Evolutionary conservation across 1,140 invertebrate genomes (phyloP).

Genomic region (Leptonema lineaticorne): DNA sequence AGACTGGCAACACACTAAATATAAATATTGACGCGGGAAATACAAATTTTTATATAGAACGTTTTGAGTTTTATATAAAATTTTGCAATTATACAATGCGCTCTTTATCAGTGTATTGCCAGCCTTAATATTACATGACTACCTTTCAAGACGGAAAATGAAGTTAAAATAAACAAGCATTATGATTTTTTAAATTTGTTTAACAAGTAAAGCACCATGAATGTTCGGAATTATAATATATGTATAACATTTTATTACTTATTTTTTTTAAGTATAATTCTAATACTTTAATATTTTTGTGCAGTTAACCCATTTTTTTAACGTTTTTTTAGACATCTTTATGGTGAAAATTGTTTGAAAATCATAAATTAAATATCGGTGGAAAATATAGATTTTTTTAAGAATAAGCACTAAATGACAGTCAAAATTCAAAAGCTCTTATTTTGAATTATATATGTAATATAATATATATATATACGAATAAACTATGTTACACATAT

Average conservation of each 20-base stretch:
- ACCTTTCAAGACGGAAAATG: neutral
- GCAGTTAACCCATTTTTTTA: neutral
- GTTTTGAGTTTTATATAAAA: no score
- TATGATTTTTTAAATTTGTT: no score
- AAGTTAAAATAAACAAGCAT: neutral
- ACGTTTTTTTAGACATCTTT: neutral
- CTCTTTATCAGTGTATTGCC: neutral
- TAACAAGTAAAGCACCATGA: constrained; percentile 18
- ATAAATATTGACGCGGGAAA: no score
- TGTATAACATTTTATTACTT: neutral
- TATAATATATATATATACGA: no score
- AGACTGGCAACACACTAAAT: no score
- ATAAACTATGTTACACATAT: neutral
- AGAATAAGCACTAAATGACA: constrained; percentile 4
- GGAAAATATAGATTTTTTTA: neutral
- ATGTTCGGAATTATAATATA: constrained; percentile 11
- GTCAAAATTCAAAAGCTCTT: constrained; percentile 7
- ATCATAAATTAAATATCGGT: neutral
- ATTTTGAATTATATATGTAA: neutral
- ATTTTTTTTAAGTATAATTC: neutral
- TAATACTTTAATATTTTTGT: neutral
- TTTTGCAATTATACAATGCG: neutral
- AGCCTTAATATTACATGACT: neutral
- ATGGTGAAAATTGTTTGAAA: neutral
- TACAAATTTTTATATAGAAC: no score